A percentile compares a stretch with the other conserved stretches of the same genome.
Evolutionary conservation across 2,888 invertebrate species (phyloP).

Genomic region (Melanargia galathea): DNA sequence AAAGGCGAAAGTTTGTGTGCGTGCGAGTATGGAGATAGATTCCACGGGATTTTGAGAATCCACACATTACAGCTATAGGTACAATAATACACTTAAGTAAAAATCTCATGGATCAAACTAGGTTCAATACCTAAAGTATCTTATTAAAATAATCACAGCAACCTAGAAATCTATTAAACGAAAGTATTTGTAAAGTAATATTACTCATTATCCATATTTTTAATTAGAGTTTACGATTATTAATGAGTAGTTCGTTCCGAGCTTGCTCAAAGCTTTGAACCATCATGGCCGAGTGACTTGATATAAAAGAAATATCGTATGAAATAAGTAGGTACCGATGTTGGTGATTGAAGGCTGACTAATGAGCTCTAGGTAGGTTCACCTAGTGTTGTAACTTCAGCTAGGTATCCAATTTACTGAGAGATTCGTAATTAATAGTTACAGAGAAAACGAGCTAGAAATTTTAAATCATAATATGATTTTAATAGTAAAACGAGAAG

Average conservation of each 20-base stretch:
- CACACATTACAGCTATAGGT: too few species aligned
- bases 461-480: too few species aligned
- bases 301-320: conserved; percentile 18
- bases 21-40: too few species aligned
- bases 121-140: background rate
- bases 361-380: conserved; percentile 1
- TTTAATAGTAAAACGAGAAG: too few species aligned
- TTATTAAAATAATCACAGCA: conserved; percentile 4
- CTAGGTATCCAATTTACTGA: background rate
- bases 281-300: conserved; percentile 12
- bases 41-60: too few species aligned
- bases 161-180: conserved; percentile 5
- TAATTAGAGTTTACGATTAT: conserved; percentile 24
- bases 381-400: background rate
- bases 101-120: too few species aligned
- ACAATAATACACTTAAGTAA: too few species aligned
- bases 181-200: background rate
- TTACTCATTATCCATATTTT: conserved; percentile 24
- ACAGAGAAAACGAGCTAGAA: too few species aligned
- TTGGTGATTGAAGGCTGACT: background rate
- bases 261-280: conserved; percentile 17
- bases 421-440: too few species aligned
- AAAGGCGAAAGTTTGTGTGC: background rate
- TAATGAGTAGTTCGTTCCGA: conserved; percentile 1
- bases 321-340: background rate